phyloP scores from a whole-genome alignment of 2,797 vertebrate species.

The Etheostoma nigrum region DNA sequence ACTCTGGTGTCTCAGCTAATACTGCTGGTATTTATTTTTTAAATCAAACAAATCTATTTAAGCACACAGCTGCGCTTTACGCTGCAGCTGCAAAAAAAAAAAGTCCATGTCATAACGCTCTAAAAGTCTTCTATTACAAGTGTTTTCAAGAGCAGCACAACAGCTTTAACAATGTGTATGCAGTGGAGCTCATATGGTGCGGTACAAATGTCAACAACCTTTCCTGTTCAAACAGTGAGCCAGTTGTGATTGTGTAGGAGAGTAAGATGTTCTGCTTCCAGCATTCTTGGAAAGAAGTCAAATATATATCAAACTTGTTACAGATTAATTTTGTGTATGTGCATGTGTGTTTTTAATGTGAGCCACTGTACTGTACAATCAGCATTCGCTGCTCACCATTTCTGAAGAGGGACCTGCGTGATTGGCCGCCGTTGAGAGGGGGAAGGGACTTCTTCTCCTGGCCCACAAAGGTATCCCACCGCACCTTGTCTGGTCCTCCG shows the following conservation, averaged over 20 bases:
- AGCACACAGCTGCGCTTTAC: background rate
- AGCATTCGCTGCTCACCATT: constrained; percentile 87
- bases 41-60: background rate
- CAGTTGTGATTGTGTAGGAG: background rate
- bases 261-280: constrained; percentile 8
- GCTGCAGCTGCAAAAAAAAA: background rate
- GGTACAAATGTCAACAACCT: constrained; percentile 17
- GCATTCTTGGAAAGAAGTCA: constrained; percentile 3
- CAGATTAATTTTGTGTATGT: background rate
- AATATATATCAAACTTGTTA: background rate
- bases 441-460: constrained; percentile 96
- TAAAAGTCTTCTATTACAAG: background rate
- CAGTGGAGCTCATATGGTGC: background rate
- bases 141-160: constrained; percentile 5
- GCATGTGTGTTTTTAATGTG: background rate
- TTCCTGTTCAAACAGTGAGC: constrained; percentile 27
- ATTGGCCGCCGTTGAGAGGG: constrained; percentile 94
- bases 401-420: constrained; percentile 94
- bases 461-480: constrained; percentile 97
- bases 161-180: constrained; percentile 20
- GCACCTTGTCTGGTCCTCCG: constrained; percentile 94
- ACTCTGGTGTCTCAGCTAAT: constrained; percentile 8
- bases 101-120: background rate
- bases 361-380: background rate
- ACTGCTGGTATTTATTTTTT: constrained; percentile 1